Evolutionary conservation across 2,888 invertebrate genomes (phyloP).

Genomic region (Aphrophora alni): DNA sequence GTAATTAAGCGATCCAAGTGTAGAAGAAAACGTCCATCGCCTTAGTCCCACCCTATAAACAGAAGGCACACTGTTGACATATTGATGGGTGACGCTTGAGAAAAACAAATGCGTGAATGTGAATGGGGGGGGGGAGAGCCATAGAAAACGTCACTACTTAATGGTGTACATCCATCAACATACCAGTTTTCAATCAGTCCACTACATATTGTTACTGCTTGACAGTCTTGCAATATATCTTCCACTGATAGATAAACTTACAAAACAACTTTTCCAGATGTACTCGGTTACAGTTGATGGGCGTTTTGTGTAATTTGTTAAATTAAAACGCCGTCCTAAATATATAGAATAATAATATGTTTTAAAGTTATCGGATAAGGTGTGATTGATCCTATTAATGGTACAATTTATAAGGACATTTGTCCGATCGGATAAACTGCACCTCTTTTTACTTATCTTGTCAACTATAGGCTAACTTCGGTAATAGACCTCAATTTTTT

Average conservation of each 20-base stretch:
- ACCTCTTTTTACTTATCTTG: no score
- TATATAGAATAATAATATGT: no score
- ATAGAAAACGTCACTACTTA: conserved; percentile 24
- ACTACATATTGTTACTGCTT: conserved; percentile 2
- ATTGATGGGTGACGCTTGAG: neutral
- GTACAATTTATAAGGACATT: no score
- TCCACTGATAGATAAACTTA: neutral
- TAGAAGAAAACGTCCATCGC: neutral
- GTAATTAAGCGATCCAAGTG: neutral
- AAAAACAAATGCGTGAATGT: conserved; percentile 9
- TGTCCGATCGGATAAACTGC: no score
- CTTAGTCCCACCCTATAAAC: neutral
- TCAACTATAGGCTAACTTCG: no score
- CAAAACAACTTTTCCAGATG: no score
- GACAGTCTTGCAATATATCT: neutral
- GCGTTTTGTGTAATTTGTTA: no score
- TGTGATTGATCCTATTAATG: no score
- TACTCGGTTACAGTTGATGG: no score
- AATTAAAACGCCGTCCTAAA: no score
- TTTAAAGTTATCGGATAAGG: no score
- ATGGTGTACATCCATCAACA: conserved; percentile 47
- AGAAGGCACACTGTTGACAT: neutral
- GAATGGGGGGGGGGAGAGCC: neutral
- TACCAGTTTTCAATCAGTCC: conserved; percentile 42
- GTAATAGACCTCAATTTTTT: no score